These are phyloP conservation scores for Toxostoma redivivum DNA, from an alignment of 2,113 vertebrate genomes.

Conservation along the genomic window DNA sequence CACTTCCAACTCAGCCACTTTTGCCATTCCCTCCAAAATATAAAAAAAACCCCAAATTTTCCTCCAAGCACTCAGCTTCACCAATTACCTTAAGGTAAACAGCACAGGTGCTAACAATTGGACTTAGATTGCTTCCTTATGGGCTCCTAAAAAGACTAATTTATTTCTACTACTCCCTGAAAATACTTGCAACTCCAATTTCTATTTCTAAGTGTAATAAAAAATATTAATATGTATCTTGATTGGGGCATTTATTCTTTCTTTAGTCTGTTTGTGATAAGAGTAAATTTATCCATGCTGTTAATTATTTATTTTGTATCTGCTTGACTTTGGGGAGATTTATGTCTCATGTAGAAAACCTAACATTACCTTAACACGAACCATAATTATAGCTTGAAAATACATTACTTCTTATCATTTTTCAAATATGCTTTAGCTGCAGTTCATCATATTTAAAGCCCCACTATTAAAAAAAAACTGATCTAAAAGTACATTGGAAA, in stretches of 20 bases:
- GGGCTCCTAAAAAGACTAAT: background rate
- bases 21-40: background rate
- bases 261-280: background rate
- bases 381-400: background rate
- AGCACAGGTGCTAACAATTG: background rate
- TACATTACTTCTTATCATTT: background rate
- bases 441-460: background rate
- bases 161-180: background rate
- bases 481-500: background rate
- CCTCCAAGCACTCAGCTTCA: background rate
- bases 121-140: background rate
- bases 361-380: background rate
- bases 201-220: background rate
- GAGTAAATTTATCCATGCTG: background rate
- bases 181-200: background rate
- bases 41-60: background rate
- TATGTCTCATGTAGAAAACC: background rate
- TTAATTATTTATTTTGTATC: slow-evolving; percentile 1
- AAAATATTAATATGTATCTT: background rate
- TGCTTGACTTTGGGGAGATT: background rate
- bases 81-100: background rate
- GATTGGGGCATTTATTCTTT: background rate
- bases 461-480: background rate
- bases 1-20: background rate
- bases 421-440: background rate